phyloP scores from a whole-genome alignment of 2,113 vertebrate species.

The Calyptomena viridis region DNA sequence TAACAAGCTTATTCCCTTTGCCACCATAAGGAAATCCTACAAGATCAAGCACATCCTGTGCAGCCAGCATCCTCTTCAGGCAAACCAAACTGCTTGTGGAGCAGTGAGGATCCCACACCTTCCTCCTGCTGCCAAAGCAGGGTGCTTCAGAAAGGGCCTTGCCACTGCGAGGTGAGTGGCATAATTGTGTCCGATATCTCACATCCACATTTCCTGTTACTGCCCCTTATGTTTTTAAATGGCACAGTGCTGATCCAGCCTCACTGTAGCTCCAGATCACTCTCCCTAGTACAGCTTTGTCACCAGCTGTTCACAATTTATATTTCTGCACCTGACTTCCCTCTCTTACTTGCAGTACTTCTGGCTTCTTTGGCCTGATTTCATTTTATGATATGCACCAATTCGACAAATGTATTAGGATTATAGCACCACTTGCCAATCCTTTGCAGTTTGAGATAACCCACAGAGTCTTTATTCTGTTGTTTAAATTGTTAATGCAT shows the following conservation, averaged over 20 bases:
- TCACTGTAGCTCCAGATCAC: not conserved
- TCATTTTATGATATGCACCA: not conserved
- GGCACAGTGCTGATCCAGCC: not conserved
- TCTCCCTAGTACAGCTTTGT: not conserved
- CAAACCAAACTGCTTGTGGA: not conserved
- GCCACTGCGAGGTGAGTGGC: not conserved
- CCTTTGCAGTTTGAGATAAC: not conserved
- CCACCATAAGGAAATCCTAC: not conserved
- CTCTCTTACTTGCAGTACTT: not conserved
- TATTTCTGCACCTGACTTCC: not conserved
- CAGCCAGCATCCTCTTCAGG: not conserved
- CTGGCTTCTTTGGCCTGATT: accelerated
- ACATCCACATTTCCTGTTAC: not conserved
- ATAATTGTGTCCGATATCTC: not conserved
- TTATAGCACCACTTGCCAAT: not conserved
- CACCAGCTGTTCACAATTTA: not conserved
- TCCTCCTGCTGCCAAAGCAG: not conserved
- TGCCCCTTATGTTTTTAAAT: not conserved
- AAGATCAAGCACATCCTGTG: not conserved
- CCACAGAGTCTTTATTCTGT: not conserved
- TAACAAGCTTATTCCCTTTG: not conserved
- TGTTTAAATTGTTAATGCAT: not conserved
- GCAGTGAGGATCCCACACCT: not conserved
- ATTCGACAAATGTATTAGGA: not conserved
- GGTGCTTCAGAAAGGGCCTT: not conserved